Conservation (phyloP, 2,113 vertebrate species). For the Scophthalmus maximus region DNA sequence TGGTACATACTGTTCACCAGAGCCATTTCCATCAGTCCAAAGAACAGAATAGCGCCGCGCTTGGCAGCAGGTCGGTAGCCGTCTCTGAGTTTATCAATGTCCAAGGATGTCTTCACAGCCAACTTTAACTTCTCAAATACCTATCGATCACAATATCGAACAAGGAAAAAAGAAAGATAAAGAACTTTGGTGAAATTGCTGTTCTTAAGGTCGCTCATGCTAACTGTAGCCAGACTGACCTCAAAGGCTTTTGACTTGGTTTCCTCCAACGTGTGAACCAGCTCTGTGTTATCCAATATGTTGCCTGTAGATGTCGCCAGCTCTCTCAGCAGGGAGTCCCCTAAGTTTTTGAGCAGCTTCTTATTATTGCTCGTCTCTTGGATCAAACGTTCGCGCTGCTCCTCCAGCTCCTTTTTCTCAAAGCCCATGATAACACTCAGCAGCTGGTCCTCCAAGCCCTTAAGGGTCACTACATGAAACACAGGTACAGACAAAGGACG, state of each 20-base stretch:
- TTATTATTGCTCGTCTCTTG: slow-evolving; percentile 95
- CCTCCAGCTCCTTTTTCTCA: slow-evolving; percentile 91
- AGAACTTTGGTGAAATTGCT: neutral
- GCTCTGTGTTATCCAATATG: slow-evolving; percentile 95
- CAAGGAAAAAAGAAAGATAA: neutral
- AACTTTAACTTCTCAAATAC: slow-evolving; percentile 92
- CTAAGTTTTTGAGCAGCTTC: slow-evolving; percentile 92
- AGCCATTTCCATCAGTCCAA: slow-evolving; percentile 95
- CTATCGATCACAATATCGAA: slow-evolving; percentile 73
- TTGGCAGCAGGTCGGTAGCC: slow-evolving; percentile 94
- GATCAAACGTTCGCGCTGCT: slow-evolving; percentile 91
- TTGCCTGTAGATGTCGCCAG: slow-evolving; percentile 94
- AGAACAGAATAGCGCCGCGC: slow-evolving; percentile 93
- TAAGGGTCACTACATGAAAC: slow-evolving; percentile 87
- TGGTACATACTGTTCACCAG: slow-evolving; percentile 97
- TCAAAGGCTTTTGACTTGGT: slow-evolving; percentile 93
- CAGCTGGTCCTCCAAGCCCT: slow-evolving; percentile 95
- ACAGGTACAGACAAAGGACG: neutral
- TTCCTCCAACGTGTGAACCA: slow-evolving; percentile 92
- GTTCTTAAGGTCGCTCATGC: neutral
- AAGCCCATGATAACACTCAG: slow-evolving; percentile 92
- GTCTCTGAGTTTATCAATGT: slow-evolving; percentile 92
- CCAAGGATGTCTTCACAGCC: slow-evolving; percentile 85
- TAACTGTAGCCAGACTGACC: slow-evolving; percentile 75
- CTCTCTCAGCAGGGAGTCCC: slow-evolving; percentile 92